These are phyloP conservation scores for Orussus abietinus DNA, from an alignment of 1,140 invertebrate genomes.

Conservation along the genomic window DNA sequence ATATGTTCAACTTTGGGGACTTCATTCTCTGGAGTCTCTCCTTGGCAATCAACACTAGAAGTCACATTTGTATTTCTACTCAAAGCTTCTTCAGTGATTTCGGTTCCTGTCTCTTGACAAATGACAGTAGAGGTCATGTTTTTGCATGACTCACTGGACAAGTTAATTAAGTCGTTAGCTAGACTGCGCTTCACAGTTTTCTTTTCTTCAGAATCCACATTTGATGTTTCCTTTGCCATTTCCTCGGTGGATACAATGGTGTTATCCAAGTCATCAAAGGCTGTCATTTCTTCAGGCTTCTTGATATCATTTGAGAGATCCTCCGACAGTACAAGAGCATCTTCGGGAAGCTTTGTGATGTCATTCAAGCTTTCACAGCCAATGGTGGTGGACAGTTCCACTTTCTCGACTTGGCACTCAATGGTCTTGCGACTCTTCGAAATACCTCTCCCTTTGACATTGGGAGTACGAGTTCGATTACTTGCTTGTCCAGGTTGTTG, in stretches of 20 bases:
- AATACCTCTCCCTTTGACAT: no score
- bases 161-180: no score
- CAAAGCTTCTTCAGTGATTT: no score
- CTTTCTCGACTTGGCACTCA: constrained; percentile 8
- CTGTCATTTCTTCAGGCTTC: background rate
- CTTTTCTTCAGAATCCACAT: no score
- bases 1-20: background rate
- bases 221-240: background rate
- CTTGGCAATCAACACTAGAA: no score
- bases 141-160: no score
- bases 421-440: constrained; percentile 19
- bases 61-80: no score
- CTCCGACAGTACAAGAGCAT: constrained; percentile 4
- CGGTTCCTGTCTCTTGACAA: no score
- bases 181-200: no score
- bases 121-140: no score
- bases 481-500: no score
- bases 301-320: background rate
- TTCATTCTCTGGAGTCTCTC: constrained; percentile 1
- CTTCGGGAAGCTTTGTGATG: constrained; percentile 13
- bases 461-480: no score
- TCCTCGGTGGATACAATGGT: constrained; percentile 4
- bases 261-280: background rate
- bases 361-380: background rate
- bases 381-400: background rate